These are phyloP conservation scores for Euura lappo DNA, from an alignment of 1,140 invertebrate species.

Conservation along the genomic window DNA sequence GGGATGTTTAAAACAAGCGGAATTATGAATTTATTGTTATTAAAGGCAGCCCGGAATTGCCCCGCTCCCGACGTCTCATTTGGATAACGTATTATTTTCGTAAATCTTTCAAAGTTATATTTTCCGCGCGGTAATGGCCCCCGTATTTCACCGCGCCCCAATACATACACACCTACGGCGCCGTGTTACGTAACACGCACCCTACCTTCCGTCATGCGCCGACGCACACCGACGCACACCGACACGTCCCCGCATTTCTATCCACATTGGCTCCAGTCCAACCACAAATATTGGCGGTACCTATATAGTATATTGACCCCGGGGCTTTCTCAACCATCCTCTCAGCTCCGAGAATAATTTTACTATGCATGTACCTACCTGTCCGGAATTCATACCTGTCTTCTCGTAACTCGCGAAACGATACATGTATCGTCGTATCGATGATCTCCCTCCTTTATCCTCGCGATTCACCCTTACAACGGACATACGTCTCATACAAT, in stretches of 20 bases:
- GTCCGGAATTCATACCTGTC: no score
- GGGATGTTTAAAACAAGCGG: background rate
- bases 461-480: background rate
- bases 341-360: background rate
- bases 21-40: conserved; percentile 5
- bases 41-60: background rate
- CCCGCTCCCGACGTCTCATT: background rate
- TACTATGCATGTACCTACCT: no score
- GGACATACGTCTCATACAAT: background rate
- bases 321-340: background rate
- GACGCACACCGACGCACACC: no score
- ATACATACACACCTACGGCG: no score
- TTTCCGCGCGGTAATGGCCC: background rate
- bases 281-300: no score
- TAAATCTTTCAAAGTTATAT: conserved; percentile 6
- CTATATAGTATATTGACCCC: no score
- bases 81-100: conserved; percentile 7
- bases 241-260: no score
- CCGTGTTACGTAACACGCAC: no score
- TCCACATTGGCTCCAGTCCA: no score
- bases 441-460: background rate
- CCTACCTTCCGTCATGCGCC: no score
- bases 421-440: no score
- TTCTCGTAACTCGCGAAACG: no score
- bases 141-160: background rate